phyloP scores from a whole-genome alignment of 2,797 vertebrate species.

The Hafferia zeledoni region DNA sequence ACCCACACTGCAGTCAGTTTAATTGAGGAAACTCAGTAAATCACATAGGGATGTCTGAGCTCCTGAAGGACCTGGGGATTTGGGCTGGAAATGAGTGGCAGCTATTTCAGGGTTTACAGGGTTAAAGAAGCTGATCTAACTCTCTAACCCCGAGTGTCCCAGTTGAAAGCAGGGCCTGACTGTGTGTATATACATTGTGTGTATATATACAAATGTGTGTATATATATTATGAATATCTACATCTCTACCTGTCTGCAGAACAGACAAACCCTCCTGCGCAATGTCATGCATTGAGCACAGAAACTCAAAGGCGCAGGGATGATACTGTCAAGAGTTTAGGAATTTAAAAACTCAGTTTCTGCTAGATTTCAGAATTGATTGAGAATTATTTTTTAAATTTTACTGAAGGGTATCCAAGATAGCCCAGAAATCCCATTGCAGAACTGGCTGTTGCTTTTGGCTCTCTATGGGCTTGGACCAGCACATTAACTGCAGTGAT shows the following conservation, averaged over 20 bases:
- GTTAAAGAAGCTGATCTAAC: neutral
- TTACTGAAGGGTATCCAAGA: neutral
- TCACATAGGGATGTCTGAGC: neutral
- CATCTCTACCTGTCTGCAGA: neutral
- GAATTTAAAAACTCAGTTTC: neutral
- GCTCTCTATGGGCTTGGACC: neutral
- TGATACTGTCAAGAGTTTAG: neutral
- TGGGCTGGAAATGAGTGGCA: neutral
- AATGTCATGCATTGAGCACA: neutral
- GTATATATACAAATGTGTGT: neutral
- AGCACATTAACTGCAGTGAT: neutral
- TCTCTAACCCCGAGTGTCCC: neutral
- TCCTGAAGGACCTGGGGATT: neutral
- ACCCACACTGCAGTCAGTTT: neutral
- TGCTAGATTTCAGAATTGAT: neutral
- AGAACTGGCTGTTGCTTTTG: neutral
- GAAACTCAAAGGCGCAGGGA: neutral
- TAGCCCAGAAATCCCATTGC: neutral
- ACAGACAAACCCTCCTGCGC: neutral
- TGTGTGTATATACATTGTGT: neutral
- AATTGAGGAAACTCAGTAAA: neutral
- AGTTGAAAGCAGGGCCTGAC: neutral
- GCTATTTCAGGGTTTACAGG: neutral
- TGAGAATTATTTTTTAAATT: neutral
- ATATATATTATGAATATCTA: neutral